Conservation (phyloP, 2,797 vertebrate species). For the Hyperoplus lanceolatus region DNA sequence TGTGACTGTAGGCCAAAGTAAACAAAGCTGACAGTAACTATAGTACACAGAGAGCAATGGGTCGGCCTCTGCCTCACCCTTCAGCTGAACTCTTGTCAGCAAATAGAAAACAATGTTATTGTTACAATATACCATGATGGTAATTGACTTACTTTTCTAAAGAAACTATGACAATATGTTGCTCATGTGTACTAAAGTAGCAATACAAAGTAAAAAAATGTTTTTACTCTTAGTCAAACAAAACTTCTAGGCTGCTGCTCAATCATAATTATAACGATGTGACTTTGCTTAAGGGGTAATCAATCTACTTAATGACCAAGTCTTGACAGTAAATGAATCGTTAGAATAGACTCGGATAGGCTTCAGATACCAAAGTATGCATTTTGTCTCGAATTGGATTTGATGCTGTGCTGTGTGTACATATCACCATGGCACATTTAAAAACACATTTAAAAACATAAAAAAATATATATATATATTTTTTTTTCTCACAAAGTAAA, state of each 20-base stretch:
- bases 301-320: neutral
- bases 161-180: neutral
- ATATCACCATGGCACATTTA: neutral
- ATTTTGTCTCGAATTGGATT: neutral
- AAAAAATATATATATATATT: too few species aligned
- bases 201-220: neutral
- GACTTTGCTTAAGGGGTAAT: neutral
- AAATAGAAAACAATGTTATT: neutral
- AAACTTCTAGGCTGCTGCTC: neutral
- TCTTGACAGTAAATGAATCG: neutral
- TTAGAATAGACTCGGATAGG: neutral
- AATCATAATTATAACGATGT: neutral
- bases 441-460: slow-evolving; percentile 2
- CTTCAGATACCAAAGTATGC: neutral
- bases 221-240: neutral
- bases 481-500: slow-evolving; percentile 4
- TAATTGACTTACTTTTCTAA: slow-evolving; percentile 3
- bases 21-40: slow-evolving; percentile 19
- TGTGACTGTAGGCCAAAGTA: slow-evolving; percentile 15
- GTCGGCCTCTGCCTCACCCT: neutral
- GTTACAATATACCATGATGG: neutral
- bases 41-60: slow-evolving; percentile 1
- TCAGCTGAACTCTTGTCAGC: neutral
- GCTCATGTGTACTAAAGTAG: neutral
- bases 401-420: neutral